Conservation (phyloP, 2,888 invertebrate species). For the Lymantria dispar region DNA sequence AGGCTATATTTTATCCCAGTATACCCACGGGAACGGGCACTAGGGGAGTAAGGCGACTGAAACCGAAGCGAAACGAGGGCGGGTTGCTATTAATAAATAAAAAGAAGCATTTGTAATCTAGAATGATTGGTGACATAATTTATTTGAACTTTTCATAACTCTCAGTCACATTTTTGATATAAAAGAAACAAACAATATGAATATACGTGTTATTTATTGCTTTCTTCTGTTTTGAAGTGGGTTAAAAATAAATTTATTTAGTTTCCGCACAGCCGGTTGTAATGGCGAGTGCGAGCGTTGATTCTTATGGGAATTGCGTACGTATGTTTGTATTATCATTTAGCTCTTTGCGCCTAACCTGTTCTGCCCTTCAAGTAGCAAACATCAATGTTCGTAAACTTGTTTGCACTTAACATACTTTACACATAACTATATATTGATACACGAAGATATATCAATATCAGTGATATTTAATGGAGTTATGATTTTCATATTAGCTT, state of each 20-base stretch:
- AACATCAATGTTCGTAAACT: constrained; percentile 36
- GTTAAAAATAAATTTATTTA: constrained; percentile 43
- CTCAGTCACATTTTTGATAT: constrained; percentile 10
- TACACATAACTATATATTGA: neutral
- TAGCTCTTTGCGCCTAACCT: constrained; percentile 30
- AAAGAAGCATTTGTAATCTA: too few species aligned
- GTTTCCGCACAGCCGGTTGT: constrained; percentile 21
- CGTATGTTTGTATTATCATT: constrained; percentile 30
- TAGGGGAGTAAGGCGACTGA: too few species aligned
- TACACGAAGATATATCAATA: too few species aligned
- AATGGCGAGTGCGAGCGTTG: neutral
- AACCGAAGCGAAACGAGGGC: too few species aligned
- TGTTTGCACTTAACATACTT: constrained; percentile 30
- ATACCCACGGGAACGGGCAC: too few species aligned
- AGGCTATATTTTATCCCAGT: too few species aligned
- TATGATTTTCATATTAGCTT: too few species aligned
- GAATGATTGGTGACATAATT: neutral
- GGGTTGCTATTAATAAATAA: too few species aligned
- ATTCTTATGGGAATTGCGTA: neutral
- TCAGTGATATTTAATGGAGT: too few species aligned
- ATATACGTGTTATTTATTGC: constrained; percentile 37
- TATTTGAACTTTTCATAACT: neutral
- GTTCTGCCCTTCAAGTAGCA: constrained; percentile 28
- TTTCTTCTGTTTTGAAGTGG: constrained; percentile 36
- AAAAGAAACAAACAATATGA: constrained; percentile 25